A percentile compares a stretch with the other conserved stretches of the same genome.
Conservation (phyloP, 1,140 invertebrate species). For the Yoshiicerus persimilis region DNA sequence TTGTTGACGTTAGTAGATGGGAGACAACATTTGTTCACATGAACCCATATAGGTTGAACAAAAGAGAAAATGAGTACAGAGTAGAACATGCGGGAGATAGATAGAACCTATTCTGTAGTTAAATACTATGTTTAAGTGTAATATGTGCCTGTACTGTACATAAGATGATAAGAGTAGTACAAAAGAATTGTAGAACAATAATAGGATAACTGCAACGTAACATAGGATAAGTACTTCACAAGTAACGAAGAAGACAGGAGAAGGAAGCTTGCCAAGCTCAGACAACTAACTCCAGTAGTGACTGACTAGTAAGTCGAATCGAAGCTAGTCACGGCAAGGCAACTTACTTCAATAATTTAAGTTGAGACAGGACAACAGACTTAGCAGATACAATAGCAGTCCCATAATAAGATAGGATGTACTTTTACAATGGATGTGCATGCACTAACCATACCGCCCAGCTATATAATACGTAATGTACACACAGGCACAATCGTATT, state of each 20-base stretch:
- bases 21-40: not conserved
- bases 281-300: not conserved
- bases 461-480: not conserved
- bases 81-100: too few relatives aligned
- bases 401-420: not conserved
- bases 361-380: not conserved
- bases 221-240: not conserved
- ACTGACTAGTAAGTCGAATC: not conserved
- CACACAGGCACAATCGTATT: not conserved
- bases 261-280: conserved; percentile 9
- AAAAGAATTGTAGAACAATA: not conserved
- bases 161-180: not conserved
- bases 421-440: not conserved
- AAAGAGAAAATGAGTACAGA: not conserved
- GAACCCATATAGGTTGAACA: not conserved
- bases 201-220: not conserved
- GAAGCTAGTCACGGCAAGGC: not conserved
- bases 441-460: not conserved
- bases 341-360: conserved; percentile 12
- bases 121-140: not conserved
- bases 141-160: not conserved
- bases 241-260: not conserved
- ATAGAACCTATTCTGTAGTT: not conserved
- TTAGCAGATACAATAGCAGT: not conserved
- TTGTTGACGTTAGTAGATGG: not conserved